These are phyloP conservation scores for Saccopteryx leptura DNA, from an alignment of 2,113 vertebrate genomes.

Conservation along the genomic window DNA sequence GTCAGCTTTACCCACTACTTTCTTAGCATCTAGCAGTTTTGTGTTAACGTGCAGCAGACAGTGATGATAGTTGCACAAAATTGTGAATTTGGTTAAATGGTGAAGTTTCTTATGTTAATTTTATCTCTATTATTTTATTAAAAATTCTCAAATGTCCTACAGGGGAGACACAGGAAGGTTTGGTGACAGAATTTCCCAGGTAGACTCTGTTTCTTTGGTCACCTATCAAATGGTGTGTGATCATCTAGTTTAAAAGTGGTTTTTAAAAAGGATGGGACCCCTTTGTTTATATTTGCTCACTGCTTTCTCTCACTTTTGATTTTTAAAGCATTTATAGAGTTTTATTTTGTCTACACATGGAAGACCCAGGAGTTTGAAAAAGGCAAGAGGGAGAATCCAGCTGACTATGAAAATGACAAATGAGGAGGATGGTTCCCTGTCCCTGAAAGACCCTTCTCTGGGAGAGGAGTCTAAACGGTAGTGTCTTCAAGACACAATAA, in stretches of 20 bases:
- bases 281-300: neutral
- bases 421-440: conserved; percentile 78
- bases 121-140: neutral
- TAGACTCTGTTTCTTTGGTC: neutral
- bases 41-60: neutral
- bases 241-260: neutral
- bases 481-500: conserved; percentile 72
- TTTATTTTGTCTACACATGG: conserved; percentile 94
- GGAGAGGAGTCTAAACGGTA: conserved; percentile 35
- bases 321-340: conserved; percentile 89
- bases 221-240: neutral
- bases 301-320: conserved; percentile 36
- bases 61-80: neutral
- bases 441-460: conserved; percentile 12
- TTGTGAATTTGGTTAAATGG: neutral
- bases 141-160: neutral
- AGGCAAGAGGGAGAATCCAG: conserved; percentile 92
- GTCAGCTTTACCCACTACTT: neutral
- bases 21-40: neutral
- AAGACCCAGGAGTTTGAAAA: conserved; percentile 89
- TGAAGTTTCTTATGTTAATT: neutral
- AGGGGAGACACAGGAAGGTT: neutral
- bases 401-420: conserved; percentile 89
- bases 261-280: neutral
- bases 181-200: neutral